A percentile compares a stretch with the other conserved stretches of the same genome.
Evolutionary conservation across 2,888 invertebrate genomes (phyloP).

Genomic region (Ganaspis brasiliensis): DNA sequence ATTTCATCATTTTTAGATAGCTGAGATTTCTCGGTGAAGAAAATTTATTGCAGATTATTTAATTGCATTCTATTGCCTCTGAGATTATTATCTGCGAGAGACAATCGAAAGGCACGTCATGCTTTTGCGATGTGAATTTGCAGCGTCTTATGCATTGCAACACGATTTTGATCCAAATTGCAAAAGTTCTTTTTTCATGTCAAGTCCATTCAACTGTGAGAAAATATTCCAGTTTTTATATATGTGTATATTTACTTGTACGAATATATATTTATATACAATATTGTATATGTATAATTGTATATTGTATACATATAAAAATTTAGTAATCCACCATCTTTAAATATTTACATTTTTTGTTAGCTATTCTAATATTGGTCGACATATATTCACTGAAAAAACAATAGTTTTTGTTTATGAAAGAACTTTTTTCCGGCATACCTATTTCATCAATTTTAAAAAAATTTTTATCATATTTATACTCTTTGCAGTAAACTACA

Average conservation of each 20-base stretch:
- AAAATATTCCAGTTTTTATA: not conserved
- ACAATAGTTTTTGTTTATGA: too few species aligned
- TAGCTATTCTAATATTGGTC: too few species aligned
- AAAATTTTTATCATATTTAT: too few species aligned
- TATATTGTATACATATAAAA: too few species aligned
- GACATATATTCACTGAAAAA: too few species aligned
- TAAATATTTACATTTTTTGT: too few species aligned
- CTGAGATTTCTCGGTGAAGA: not conserved
- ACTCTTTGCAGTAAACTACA: too few species aligned
- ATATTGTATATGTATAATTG: too few species aligned
- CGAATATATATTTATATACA: too few species aligned
- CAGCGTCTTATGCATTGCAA: not conserved
- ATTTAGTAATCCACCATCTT: too few species aligned
- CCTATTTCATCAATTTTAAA: too few species aligned
- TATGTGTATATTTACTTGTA: not conserved
- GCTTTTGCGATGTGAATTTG: conserved; percentile 1
- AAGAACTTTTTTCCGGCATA: too few species aligned
- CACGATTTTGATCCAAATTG: conserved; percentile 1
- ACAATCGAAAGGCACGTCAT: conserved; percentile 6
- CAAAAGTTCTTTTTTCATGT: conserved; percentile 4
- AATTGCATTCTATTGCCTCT: not conserved
- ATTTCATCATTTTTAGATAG: not conserved
- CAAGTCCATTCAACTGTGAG: not conserved
- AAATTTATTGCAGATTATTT: not conserved
- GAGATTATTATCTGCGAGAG: not conserved